phyloP scores from a whole-genome alignment of 2,113 vertebrate species.

The Anas platyrhynchos region DNA sequence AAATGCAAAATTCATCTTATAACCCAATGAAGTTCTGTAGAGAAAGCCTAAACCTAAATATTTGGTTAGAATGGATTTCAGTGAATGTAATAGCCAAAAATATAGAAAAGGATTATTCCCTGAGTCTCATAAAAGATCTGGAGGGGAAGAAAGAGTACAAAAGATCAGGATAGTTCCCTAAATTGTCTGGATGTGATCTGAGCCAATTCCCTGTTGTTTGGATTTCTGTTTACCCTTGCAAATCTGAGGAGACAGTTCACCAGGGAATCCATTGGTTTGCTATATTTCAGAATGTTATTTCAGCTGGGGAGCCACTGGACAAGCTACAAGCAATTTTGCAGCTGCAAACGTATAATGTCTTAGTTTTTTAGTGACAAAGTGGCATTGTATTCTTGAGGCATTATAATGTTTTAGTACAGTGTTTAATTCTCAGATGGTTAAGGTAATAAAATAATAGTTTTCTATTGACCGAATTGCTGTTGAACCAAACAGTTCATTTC shows the following conservation, averaged over 20 bases:
- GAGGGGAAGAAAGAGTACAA: not conserved
- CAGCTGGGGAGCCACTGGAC: not conserved
- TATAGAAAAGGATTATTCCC: not conserved
- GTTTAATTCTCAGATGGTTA: not conserved
- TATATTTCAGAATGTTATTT: not conserved
- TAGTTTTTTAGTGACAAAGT: not conserved
- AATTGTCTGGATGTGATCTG: not conserved
- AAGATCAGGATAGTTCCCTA: not conserved
- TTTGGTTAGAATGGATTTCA: not conserved
- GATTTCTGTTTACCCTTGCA: not conserved
- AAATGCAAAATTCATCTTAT: not conserved
- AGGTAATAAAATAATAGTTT: not conserved
- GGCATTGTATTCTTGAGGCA: not conserved
- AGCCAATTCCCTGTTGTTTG: not conserved
- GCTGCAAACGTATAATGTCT: not conserved
- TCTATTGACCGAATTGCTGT: not conserved
- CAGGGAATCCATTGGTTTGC: not conserved
- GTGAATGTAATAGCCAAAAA: not conserved
- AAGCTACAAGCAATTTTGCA: not conserved
- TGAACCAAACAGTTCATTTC: not conserved
- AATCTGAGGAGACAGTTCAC: not conserved
- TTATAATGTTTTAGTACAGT: not conserved
- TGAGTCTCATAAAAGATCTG: not conserved
- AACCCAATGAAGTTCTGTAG: not conserved
- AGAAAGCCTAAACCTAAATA: not conserved